Evolutionary conservation across 23 tunicate species (phyloP).

Genomic region (Halocynthia roretzi): DNA sequence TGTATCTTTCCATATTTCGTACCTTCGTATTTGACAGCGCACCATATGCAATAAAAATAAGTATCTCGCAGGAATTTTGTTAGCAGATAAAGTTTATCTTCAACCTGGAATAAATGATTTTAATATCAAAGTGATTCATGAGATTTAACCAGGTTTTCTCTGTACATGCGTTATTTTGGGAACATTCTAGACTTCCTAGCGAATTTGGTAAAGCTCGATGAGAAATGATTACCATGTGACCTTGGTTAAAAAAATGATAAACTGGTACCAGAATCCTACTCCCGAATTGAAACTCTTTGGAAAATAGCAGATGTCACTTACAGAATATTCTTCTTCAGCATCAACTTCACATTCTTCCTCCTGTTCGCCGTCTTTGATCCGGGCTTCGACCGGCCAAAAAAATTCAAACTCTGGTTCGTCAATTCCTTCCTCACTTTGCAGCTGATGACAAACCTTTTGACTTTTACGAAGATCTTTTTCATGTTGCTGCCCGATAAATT

Average conservation of each 20-base stretch:
- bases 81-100: constrained; percentile 49
- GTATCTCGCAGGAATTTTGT: constrained; percentile 55
- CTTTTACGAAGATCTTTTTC: constrained; percentile 72
- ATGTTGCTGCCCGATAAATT: constrained; percentile 28
- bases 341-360: constrained; percentile 22
- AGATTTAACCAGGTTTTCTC: too few species aligned
- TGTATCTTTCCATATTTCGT: neutral
- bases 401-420: constrained; percentile 41
- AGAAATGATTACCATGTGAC: too few species aligned
- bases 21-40: constrained; percentile 61
- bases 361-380: constrained; percentile 7
- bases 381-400: constrained; percentile 55
- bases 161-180: too few species aligned
- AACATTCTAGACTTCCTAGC: too few species aligned
- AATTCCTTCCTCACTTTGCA: constrained; percentile 29
- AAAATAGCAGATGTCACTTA: neutral
- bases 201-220: too few species aligned
- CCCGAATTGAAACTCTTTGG: too few species aligned
- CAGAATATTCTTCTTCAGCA: constrained; percentile 20
- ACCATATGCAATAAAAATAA: constrained; percentile 90
- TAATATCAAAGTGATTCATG: too few species aligned
- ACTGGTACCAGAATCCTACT: too few species aligned
- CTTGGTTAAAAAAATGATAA: too few species aligned
- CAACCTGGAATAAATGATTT: constrained; percentile 2
- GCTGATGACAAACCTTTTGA: constrained; percentile 68